These are phyloP conservation scores for Poicephalus meyeri DNA, from an alignment of 2,113 vertebrate genomes.

Conservation along the genomic window DNA sequence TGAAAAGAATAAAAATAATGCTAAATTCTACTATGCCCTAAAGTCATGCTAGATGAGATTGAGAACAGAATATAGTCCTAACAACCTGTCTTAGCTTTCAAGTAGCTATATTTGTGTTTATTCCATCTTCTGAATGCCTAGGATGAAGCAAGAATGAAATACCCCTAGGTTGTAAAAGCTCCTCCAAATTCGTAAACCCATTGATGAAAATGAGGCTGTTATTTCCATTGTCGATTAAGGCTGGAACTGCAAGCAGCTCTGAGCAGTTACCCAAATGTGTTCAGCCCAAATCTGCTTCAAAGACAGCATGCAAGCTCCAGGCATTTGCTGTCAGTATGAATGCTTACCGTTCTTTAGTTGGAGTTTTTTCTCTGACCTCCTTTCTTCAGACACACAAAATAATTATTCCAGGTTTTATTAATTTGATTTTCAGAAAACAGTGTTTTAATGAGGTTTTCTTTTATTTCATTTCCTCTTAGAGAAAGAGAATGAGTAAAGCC, in stretches of 20 bases:
- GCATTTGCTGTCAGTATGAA: background rate
- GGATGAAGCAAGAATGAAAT: background rate
- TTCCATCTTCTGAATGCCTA: background rate
- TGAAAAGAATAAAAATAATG: background rate
- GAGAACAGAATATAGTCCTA: background rate
- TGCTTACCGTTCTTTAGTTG: background rate
- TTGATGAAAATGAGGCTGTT: background rate
- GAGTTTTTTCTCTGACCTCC: background rate
- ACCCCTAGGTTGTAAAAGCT: background rate
- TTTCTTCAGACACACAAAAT: background rate
- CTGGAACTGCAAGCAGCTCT: background rate
- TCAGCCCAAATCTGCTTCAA: background rate
- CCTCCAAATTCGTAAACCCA: background rate
- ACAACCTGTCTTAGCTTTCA: background rate
- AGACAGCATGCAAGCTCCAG: background rate
- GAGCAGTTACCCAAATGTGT: background rate
- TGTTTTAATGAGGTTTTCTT: background rate
- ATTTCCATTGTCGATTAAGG: background rate
- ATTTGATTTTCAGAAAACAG: background rate
- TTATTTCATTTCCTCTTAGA: background rate
- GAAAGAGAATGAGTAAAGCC: background rate
- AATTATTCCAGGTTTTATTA: background rate
- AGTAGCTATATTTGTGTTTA: background rate
- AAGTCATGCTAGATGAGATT: background rate
- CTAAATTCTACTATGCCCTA: background rate